Base-by-base conservation (phyloP, 1,140 invertebrate species). In the Drosophila rhopaloa region DNA sequence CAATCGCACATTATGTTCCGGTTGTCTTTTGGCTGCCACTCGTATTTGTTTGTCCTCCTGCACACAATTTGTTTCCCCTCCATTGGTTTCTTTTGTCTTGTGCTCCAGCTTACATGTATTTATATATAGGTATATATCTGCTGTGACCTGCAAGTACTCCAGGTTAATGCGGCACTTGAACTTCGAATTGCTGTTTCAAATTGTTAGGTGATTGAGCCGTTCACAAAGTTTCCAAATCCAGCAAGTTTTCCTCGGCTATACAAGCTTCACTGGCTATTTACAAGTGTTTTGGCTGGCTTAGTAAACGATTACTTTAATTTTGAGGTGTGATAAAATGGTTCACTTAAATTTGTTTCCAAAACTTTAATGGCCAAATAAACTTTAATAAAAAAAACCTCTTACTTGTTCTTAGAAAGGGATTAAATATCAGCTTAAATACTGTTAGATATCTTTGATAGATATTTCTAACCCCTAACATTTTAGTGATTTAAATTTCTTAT, bases 11-110 rank as follows among this genome's bases (percentile, higher is more conserved):
- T 77, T 77, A 77, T 62, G 60, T 70, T 67, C 65, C 65, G 75
- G 63, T 77, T 77, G 75, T 77, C 74, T 71, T 73, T 77, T 77
- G 62, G 46, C 53, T 70, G 75, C 56, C 65, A 71, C 65, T 77
- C 60, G 61, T 76, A 77, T 77, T 70, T 77, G 75, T 60, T 76
- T 76, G 72, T 76, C 61, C 72, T 76, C 44, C 47, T 51, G 65
- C 57, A 27, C 62, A 68, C 56, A 76, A 77, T 77, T 58, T 70
- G 63, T 70, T 78, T 77, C 74, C 63, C 61, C 77, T 62, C 70
- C 65, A 78, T 77, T 77, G 74, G 61, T 77, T 77, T 44, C 54
- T 50, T 54, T 66, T 56, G 61, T 77, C 38, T 56, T 55, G 40
- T 11, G 29, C 8, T 32, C 8, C 8, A 32, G 29, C 29, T 32